A percentile compares a stretch with the other conserved stretches of the same genome.
These are phyloP conservation scores for Pogonognathellus flavescens DNA, from an alignment of 1,140 invertebrate genomes.

Conservation along the genomic window DNA sequence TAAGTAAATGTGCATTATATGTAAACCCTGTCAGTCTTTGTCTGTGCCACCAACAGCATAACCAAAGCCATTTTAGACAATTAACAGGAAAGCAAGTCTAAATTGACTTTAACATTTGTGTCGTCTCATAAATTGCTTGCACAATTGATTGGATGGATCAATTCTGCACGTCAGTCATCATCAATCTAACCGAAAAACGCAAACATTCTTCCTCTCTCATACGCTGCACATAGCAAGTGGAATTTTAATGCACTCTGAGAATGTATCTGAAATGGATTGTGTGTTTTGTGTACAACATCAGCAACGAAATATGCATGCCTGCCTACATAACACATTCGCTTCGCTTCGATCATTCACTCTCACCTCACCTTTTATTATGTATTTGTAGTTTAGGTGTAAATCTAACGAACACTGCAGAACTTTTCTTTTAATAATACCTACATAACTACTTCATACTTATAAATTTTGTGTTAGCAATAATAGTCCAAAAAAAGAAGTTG, in stretches of 20 bases:
- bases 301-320: no score
- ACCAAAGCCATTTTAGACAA: neutral
- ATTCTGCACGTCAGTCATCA: constrained; percentile 27
- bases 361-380: no score
- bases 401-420: no score
- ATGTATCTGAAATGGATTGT: neutral
- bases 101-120: neutral
- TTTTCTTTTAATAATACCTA: no score
- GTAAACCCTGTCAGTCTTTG: neutral
- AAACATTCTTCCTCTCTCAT: neutral
- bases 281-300: no score
- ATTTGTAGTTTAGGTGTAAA: no score
- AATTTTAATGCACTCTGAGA: neutral
- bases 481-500: no score
- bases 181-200: neutral
- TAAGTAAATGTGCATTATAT: constrained; percentile 28
- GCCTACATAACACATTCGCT: no score
- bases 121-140: constrained; percentile 20
- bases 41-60: neutral
- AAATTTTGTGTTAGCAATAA: no score
- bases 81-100: neutral
- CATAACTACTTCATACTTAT: no score
- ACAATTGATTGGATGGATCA: constrained; percentile 21
- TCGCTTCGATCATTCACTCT: no score
- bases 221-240: neutral